Percentiles rank a stretch among this genome's conserved stretches.
These are phyloP conservation scores for Cryptophagus acutangulus DNA, from an alignment of 2,888 invertebrate species.

Conservation along the genomic window DNA sequence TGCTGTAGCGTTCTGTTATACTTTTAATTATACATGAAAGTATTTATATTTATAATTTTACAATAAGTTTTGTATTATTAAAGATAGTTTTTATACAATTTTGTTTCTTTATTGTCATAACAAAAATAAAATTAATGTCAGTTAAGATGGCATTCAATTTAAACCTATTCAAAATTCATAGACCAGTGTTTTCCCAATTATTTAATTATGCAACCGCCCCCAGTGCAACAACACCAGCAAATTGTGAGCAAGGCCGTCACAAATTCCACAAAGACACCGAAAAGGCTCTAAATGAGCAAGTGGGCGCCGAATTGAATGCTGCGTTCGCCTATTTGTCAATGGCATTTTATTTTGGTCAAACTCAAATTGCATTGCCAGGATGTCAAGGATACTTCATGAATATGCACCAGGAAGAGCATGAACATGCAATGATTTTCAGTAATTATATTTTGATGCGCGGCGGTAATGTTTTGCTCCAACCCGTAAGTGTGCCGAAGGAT, in stretches of 20 bases:
- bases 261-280: constrained; percentile 50
- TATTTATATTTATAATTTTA: not conserved
- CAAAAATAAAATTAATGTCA: too few species aligned
- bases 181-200: too few species aligned
- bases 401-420: constrained; percentile 51
- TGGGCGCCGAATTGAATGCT: constrained; percentile 56
- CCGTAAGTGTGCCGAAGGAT: constrained; percentile 35
- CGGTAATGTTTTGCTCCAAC: constrained; percentile 43
- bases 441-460: constrained; percentile 51
- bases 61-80: not conserved
- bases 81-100: not conserved
- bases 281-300: constrained; percentile 53
- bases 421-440: constrained; percentile 47
- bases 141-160: too few species aligned
- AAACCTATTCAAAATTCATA: too few species aligned
- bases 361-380: constrained; percentile 48
- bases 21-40: not conserved
- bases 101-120: constrained; percentile 1
- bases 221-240: too few species aligned
- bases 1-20: too few species aligned
- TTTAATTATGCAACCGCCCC: too few species aligned
- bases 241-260: constrained; percentile 26
- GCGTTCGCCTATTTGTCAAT: constrained; percentile 59
- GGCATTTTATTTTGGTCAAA: constrained; percentile 52
- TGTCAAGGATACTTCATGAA: constrained; percentile 48